Evolutionary conservation across 2,888 invertebrate species (phyloP), one percentile per base, ranked within the genome.

Genomic region (Scotopteryx bipunctaria): DNA sequence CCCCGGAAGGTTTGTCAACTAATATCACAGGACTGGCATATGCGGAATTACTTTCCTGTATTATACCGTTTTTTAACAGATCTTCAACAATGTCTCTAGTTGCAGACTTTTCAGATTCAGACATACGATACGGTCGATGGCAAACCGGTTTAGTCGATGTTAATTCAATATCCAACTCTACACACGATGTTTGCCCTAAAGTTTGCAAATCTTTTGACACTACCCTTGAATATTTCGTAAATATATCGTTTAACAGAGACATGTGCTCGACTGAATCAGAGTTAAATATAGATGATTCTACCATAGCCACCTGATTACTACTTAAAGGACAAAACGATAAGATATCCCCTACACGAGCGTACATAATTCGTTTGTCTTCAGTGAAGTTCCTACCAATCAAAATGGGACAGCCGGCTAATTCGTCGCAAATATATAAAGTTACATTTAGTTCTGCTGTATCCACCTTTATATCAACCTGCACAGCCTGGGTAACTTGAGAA

Each of bases 361-460:
- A 35, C 33, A 35, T 35, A 9, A 35, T 16, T 6, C 33, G 0
- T 16, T 17, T 35, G n/a, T 15, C 33, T 16, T 35, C 33, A 15
- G 33, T 35, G 5, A 35, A 35, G 33, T 35, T 35, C 9, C 33
- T 35, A n/a, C 33, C 33, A 3, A 35, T 35, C 9, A 35, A n/a
- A 17, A 35, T 35, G 5, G 15, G 8, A 8, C 16, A 35, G 4
- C 16, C 33, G 4, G 33, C 8, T 35, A 35, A 17, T n/a, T 15
- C 17, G 17, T 35, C 33, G 9, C 5, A 16, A 4, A 35, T 9
- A 17, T 35, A 35, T 3, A 35, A 9, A 6, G 4, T 17, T 17
- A 35, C n/a, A 2, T 2, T 16, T 16, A 35, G 17, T 35, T 17
- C 33, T 16, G 16, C 33, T 3, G n/a, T 8, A 35, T 35, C 33